Evolutionary conservation across 2,888 invertebrate genomes (phyloP), one percentile per base, ranked within the genome.

Genomic region (Hirtodrosophila alboralis): DNA sequence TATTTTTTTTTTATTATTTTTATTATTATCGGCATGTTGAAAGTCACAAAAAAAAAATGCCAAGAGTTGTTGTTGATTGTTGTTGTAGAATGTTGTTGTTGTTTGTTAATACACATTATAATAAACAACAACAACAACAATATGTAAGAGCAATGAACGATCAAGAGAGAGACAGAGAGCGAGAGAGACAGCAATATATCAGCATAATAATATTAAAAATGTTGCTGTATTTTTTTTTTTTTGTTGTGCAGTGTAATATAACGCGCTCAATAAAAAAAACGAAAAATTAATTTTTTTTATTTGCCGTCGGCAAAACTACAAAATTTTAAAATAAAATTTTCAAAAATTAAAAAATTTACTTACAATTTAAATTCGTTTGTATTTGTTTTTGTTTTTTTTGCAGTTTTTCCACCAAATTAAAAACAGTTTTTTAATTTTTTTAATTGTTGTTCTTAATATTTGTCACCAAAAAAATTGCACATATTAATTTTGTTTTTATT

Each of bases 11-110:
- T 62, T 14, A 40, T 27, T 44, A 44, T 43, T n/a, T 34, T 60
- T 52, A 37, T 64, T 71, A 59, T 65, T 53, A 60, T 70, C 60
- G 57, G 69, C 64, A 51, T 68, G 68, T 69, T 51, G 60, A 70
- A 70, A 70, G 65, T 70, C 70, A 59, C 64, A 65, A 68, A n/a
- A n/a, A n/a, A n/a, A n/a, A n/a, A n/a, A 70, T 64, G 52, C 60
- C 52, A 56, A 64, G 51, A 61, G 54, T 27, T 36, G 49, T 21
- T 56, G 34, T 45, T 43, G 38, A 40, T 62, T 65, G 60, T 58
- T 52, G 54, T 33, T 60, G 58, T 49, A 58, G 72, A 44, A 57
- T 37, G 54, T 40, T 56, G 37, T 57, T 45, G 54, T 34, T 56
- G 37, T 33, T 13, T 62, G 57, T 62, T 70, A 61, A 60, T 68